Evolutionary conservation across 2,797 vertebrate species (phyloP), one percentile per base, ranked within the genome.

Genomic region (Microcaecilia unicolor): DNA sequence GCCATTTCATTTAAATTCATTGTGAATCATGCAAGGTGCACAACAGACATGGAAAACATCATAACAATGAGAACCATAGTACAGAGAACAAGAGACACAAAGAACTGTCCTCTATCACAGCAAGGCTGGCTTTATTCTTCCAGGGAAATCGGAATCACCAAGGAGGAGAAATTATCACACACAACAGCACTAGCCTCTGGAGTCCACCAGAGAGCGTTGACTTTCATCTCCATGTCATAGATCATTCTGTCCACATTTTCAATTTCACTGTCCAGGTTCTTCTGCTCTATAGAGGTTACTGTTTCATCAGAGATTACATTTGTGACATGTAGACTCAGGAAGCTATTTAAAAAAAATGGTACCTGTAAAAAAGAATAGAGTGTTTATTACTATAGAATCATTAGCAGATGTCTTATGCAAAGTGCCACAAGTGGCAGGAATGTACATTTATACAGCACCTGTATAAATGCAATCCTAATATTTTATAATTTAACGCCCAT

Each of bases 221-320:
- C 72, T 47, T 83, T 86, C 51, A 22, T 44, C 68, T 84, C 82
- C 72, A 76, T 83, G 57, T 82, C 70, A 6, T 74, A 74, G 14
- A 83, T 71, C 70, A 81, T 62, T 25, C 33, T 23, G 5, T 78
- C 68, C 1, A 61, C 62, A 37, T 62, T 76, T 13, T 47, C 27
- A 28, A 74, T 74, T 51, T 85, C 63, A 35, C 63, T 52, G 69
- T 81, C 74, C 72, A 86, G 55, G 33, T 58, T 42, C 39, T 66
- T 41, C 31, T 43, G 61, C 39, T 87, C 81, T 24, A 35, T 23
- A 26, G 39, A 61, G 6, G 30, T 49, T 20, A 41, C 34, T 8
- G 21, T 25, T 42, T 22, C 42, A 8, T 39, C 21, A 11, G 62
- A 54, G 45, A 55, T 62, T 44, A 81, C 50, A 44, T 80, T 65